Evolutionary conservation across 2,888 invertebrate species (phyloP), one percentile per base, ranked within the genome.

Genomic region (Apamea anceps): DNA sequence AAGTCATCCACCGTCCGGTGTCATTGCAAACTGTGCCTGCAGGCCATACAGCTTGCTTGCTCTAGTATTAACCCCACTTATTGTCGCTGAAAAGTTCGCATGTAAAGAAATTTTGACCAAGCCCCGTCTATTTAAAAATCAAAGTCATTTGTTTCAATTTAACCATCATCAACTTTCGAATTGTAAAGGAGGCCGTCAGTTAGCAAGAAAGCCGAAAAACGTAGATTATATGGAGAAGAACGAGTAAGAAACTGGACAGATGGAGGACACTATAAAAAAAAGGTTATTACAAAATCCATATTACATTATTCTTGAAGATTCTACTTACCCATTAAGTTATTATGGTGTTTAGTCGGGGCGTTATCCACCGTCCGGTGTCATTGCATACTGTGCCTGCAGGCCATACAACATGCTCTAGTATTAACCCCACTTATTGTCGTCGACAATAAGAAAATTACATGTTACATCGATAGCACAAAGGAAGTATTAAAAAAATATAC

Each of bases 391-490:
- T 62, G 66, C 70, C 85, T 54, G n/a, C 28, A 66, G 73, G 84
- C 57, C n/a, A 7, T 51, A 51, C 37, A 2, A 28, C 60, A 57
- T 45, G 42, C 45, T 51, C 72, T 85, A 63, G 62, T 57, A 84
- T 85, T 75, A 84, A 28, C n/a, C 13, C 28, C 78, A 72, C 66
- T 85, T 75, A 72, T 15, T 45, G 60, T 66, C 72, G 42, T 51
- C 65, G 81, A 75, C 75, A 85, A 84, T 75, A n/a, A 62, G 25
- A 66, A 81, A 78, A 85, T 85, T 72, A 82, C 25, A 80, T 42
- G 76, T 80, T 84, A 60, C 60, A 48, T 45, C 60, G 15, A 32
- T n/a, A 13, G 2, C 25, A 57, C 18, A 72, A 80, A 48, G n/a
- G 32, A 65, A 80, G 45, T 45, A 63, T 10, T 57, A 63, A n/a